phyloP scores from a whole-genome alignment of 1,140 invertebrate genomes.

The Zelostemma sp. region DNA sequence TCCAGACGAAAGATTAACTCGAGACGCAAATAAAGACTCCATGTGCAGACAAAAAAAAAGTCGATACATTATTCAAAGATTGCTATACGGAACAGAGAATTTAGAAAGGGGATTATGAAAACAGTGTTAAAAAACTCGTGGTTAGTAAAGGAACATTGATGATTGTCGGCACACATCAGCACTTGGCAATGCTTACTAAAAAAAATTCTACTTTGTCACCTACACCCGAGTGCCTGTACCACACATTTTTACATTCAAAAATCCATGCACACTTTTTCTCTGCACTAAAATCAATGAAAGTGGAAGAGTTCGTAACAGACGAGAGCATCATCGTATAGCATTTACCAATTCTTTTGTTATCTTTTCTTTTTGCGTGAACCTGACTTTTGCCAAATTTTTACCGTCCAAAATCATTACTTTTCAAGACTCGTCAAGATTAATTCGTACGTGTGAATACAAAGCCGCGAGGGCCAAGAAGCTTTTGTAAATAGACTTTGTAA shows the following conservation, averaged over 20 bases:
- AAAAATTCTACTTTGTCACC: conserved; percentile 59
- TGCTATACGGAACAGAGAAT: neutral
- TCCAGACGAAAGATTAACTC: conserved; percentile 40
- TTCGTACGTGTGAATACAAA: conserved; percentile 61
- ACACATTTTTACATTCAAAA: conserved; percentile 63
- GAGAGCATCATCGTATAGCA: conserved; percentile 44
- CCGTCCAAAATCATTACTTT: conserved; percentile 36
- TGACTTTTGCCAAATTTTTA: conserved; percentile 35
- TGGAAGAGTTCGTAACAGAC: conserved; percentile 56
- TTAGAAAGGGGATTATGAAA: conserved; percentile 8
- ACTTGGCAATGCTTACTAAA: conserved; percentile 70
- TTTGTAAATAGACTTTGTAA: conserved; percentile 45
- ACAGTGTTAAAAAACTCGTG: conserved; percentile 18
- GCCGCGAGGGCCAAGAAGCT: conserved; percentile 57
- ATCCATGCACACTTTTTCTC: conserved; percentile 63
- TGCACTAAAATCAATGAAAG: conserved; percentile 55
- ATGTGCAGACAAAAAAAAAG: conserved; percentile 15
- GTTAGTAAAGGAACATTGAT: conserved; percentile 68
- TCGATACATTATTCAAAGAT: conserved; percentile 3
- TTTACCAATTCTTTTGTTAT: conserved; percentile 23
- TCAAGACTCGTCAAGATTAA: conserved; percentile 28
- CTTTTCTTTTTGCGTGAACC: conserved; percentile 46
- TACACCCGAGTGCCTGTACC: conserved; percentile 64
- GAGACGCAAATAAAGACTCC: conserved; percentile 34
- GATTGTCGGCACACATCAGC: conserved; percentile 72